A percentile compares a stretch with the other conserved stretches of the same genome.
These are phyloP conservation scores for Brachypalpus laphriformis DNA, from an alignment of 2,888 invertebrate species.

Conservation along the genomic window DNA sequence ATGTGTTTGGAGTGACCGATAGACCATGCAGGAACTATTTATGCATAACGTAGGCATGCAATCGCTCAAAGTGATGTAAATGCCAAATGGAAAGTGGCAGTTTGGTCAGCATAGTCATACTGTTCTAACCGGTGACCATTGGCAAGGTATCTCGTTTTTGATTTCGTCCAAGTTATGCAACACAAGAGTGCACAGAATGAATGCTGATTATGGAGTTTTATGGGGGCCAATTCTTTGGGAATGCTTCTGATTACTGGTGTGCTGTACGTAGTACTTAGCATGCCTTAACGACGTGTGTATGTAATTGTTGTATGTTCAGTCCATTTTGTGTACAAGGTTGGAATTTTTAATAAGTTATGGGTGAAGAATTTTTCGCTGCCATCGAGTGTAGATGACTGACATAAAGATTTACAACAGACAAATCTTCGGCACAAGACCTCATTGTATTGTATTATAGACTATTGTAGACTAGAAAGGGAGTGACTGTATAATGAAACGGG, in stretches of 20 bases:
- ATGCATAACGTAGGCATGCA: constrained; percentile 63
- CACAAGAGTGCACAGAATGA: constrained; percentile 21
- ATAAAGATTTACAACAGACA: neutral
- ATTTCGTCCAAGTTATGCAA: constrained; percentile 49
- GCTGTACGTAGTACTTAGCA: neutral
- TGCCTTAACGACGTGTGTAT: constrained; percentile 49
- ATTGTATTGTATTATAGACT: too few species aligned
- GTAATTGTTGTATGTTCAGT: constrained; percentile 51
- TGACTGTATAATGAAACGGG: neutral
- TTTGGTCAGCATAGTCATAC: constrained; percentile 17
- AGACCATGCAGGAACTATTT: constrained; percentile 68
- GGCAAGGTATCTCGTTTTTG: constrained; percentile 4
- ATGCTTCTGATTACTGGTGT: constrained; percentile 7
- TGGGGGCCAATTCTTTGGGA: constrained; percentile 17
- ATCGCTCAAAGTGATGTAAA: constrained; percentile 57
- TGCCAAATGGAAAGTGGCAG: constrained; percentile 66
- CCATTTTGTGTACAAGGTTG: constrained; percentile 50
- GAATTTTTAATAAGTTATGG: constrained; percentile 40
- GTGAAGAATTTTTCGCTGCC: constrained; percentile 34
- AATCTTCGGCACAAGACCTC: neutral
- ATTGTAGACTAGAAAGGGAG: neutral
- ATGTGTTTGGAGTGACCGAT: neutral
- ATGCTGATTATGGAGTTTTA: constrained; percentile 15
- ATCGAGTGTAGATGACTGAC: neutral
- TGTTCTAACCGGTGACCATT: neutral